Evolutionary conservation across 1,140 invertebrate species (phyloP).

Genomic region (Drosophila sulfurigaster): DNA sequence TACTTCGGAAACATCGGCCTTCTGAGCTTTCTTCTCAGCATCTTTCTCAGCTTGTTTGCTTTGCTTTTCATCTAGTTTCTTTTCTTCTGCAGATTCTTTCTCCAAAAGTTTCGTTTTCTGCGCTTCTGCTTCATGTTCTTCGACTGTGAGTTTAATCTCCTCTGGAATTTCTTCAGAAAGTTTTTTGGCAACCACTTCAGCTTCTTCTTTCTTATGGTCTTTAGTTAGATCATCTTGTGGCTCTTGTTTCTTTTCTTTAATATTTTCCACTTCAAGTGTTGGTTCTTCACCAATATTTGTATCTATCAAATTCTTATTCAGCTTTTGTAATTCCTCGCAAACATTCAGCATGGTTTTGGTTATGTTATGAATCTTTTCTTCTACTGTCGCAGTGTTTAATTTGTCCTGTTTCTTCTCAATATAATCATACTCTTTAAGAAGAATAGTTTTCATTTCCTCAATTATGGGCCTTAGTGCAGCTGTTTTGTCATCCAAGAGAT

Average conservation of each 20-base stretch:
- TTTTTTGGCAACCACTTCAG: constrained; percentile 29
- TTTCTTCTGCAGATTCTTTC: constrained; percentile 30
- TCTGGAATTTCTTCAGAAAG: constrained; percentile 30
- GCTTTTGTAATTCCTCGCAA: constrained; percentile 46
- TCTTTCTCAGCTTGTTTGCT: constrained; percentile 15
- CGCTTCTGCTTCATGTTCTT: constrained; percentile 22
- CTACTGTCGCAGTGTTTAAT: constrained; percentile 29
- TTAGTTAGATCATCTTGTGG: constrained; percentile 20
- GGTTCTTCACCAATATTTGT: background rate
- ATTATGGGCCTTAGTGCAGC: constrained; percentile 35
- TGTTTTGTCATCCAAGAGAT: constrained; percentile 58
- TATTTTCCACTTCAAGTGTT: background rate
- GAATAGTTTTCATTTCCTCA: constrained; percentile 51
- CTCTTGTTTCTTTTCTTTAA: constrained; percentile 9
- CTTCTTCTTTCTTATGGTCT: constrained; percentile 10
- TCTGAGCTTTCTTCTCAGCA: constrained; percentile 10
- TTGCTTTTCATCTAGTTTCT: constrained; percentile 25
- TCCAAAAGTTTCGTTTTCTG: constrained; percentile 33
- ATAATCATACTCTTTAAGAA: constrained; percentile 58
- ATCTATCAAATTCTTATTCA: constrained; percentile 8
- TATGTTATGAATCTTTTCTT: constrained; percentile 50
- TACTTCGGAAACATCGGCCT: constrained; percentile 17
- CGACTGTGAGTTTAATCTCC: constrained; percentile 11
- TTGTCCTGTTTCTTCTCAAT: constrained; percentile 52
- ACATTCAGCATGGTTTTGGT: constrained; percentile 50